phyloP scores from a whole-genome alignment of 1,140 invertebrate species.

The Choristoneura fumiferana region DNA sequence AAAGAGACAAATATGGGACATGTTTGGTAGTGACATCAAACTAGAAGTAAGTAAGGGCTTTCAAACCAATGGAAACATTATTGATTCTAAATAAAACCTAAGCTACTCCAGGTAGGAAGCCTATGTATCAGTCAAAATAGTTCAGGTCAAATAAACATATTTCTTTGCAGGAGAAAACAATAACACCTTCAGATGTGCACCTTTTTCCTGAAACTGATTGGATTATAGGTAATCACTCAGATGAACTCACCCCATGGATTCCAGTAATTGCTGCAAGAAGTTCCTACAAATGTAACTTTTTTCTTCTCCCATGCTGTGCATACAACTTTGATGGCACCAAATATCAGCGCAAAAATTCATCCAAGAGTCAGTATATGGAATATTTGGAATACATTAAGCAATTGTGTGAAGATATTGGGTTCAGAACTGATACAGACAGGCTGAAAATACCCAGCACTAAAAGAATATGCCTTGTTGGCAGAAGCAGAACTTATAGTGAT shows the following conservation, averaged over 20 bases:
- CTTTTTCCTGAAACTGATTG: slow-evolving; percentile 92
- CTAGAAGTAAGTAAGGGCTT: slow-evolving; percentile 52
- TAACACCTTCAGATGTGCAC: slow-evolving; percentile 84
- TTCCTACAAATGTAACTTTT: slow-evolving; percentile 86
- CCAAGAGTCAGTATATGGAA: slow-evolving; percentile 88
- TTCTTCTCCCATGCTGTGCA: slow-evolving; percentile 96
- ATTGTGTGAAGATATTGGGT: slow-evolving; percentile 87
- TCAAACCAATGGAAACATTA: not conserved
- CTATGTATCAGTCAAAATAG: too few relatives aligned
- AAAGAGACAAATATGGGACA: slow-evolving; percentile 93
- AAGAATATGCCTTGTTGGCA: slow-evolving; percentile 89
- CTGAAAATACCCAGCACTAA: slow-evolving; percentile 98
- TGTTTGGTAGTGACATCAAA: slow-evolving; percentile 81
- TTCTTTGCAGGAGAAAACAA: slow-evolving; percentile 79
- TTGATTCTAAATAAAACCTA: too few relatives aligned
- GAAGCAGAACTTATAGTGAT: slow-evolving; percentile 73
- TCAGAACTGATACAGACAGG: slow-evolving; percentile 87
- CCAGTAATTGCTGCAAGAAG: slow-evolving; percentile 92
- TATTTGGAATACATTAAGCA: slow-evolving; percentile 89
- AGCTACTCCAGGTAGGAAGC: too few relatives aligned
- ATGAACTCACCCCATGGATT: slow-evolving; percentile 98
- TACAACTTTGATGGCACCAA: slow-evolving; percentile 94
- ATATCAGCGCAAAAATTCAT: slow-evolving; percentile 84
- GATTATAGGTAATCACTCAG: slow-evolving; percentile 99
- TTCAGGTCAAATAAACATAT: too few relatives aligned